phyloP scores from a whole-genome alignment of 2,113 vertebrate genomes.

The Lanius collurio region DNA sequence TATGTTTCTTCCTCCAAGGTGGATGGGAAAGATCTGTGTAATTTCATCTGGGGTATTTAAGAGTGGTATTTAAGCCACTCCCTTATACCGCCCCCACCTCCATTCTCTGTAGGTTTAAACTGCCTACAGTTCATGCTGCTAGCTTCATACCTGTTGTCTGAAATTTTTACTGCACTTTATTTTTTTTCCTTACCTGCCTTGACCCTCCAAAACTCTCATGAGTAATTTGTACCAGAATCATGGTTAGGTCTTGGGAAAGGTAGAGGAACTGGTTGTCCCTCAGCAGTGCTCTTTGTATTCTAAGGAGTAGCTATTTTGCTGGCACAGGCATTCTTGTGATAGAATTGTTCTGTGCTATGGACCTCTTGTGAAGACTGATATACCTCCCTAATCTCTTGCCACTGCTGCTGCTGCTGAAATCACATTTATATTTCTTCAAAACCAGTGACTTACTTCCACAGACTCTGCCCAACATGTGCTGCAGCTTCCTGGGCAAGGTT shows the following conservation, averaged over 20 bases:
- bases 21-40: background rate
- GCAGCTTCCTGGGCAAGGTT: background rate
- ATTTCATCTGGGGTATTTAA: background rate
- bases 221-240: background rate
- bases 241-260: background rate
- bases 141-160: background rate
- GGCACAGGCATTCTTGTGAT: background rate
- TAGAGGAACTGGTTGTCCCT: background rate
- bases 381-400: background rate
- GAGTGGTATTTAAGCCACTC: background rate
- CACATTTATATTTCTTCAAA: background rate
- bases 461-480: background rate
- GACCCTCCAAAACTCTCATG: background rate
- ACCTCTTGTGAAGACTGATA: background rate
- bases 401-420: background rate
- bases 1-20: background rate
- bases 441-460: background rate
- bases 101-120: background rate
- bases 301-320: background rate
- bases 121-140: rapidly evolving
- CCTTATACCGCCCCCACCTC: background rate
- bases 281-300: background rate
- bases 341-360: background rate
- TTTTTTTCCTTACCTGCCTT: background rate
- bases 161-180: background rate